Percentiles rank a stretch among this genome's conserved stretches.
Conservation (phyloP, 2,888 invertebrate genomes). For the Tortrix viridana region DNA sequence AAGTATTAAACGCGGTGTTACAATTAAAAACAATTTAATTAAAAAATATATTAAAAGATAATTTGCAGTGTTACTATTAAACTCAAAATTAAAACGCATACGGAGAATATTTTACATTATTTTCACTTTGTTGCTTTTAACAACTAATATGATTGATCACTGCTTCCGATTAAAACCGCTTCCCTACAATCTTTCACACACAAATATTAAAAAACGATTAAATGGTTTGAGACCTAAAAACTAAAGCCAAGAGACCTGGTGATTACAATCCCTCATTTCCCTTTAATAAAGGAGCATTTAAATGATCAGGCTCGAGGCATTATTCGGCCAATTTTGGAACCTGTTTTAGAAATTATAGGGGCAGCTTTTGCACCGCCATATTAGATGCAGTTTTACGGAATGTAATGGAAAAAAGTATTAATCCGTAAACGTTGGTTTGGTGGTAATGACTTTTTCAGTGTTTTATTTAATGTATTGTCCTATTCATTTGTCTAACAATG, state of each 20-base stretch:
- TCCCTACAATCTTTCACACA: slow-evolving; percentile 13
- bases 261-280: slow-evolving; percentile 79
- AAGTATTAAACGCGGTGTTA: no score
- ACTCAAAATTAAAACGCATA: no score
- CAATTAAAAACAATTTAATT: no score
- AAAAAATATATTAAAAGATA: no score
- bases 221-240: slow-evolving; percentile 33
- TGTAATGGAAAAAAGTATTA: slow-evolving; percentile 4
- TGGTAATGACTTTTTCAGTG: no score
- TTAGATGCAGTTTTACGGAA: slow-evolving; percentile 53
- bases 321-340: slow-evolving; percentile 79
- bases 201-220: slow-evolving; percentile 18
- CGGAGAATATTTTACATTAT: no score
- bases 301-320: slow-evolving; percentile 68
- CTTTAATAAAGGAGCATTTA: slow-evolving; percentile 75
- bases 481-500: no score
- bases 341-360: slow-evolving; percentile 83
- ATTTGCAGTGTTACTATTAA: no score
- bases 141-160: slow-evolving; percentile 3
- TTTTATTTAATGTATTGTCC: no score
- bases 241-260: slow-evolving; percentile 53
- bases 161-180: not conserved
- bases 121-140: no score
- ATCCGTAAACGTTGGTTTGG: no score
- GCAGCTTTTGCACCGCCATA: slow-evolving; percentile 56